Conservation (phyloP, 2,797 vertebrate species). For the Epinephelus awoara region DNA sequence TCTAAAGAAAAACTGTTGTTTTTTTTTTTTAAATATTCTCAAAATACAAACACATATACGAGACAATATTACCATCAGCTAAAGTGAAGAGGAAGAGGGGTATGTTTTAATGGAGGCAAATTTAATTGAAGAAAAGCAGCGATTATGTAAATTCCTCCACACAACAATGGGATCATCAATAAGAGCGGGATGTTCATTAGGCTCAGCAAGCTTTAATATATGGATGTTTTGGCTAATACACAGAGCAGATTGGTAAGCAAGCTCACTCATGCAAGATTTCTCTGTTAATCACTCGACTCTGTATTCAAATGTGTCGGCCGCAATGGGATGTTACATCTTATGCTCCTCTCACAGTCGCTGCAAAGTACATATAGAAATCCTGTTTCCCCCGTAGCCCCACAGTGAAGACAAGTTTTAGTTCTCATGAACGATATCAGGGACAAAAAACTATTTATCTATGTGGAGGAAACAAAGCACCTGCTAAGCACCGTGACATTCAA, state of each 20-base stretch:
- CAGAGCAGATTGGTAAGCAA: conserved; percentile 76
- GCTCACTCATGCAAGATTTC: conserved; percentile 75
- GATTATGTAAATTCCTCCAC: conserved; percentile 82
- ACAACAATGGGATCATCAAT: conserved; percentile 85
- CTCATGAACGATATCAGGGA: conserved; percentile 24
- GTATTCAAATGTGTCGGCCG: conserved; percentile 71
- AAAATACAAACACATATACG: conserved; percentile 51
- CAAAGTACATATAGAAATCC: conserved; percentile 1
- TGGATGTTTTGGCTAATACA: conserved; percentile 76
- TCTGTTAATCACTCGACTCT: conserved; percentile 65
- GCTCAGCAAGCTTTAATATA: conserved; percentile 81
- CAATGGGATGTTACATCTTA: conserved; percentile 71
- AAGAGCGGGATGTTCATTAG: conserved; percentile 84
- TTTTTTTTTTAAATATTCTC: conserved; percentile 22
- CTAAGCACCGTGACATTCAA: conserved; percentile 30
- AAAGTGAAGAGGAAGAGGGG: conserved; percentile 51
- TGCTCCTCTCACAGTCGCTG: conserved; percentile 51
- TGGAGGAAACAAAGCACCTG: conserved; percentile 29
- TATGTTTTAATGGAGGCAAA: conserved; percentile 76
- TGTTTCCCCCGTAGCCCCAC: neutral
- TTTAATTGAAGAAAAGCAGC: conserved; percentile 79
- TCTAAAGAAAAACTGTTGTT: conserved; percentile 38
- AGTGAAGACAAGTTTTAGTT: conserved; percentile 10
- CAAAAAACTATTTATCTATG: conserved; percentile 6
- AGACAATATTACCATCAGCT: conserved; percentile 46